A percentile compares a stretch with the other conserved stretches of the same genome.
Evolutionary conservation across 2,113 vertebrate genomes (phyloP).

Genomic region (Tychaedon coryphoeus): DNA sequence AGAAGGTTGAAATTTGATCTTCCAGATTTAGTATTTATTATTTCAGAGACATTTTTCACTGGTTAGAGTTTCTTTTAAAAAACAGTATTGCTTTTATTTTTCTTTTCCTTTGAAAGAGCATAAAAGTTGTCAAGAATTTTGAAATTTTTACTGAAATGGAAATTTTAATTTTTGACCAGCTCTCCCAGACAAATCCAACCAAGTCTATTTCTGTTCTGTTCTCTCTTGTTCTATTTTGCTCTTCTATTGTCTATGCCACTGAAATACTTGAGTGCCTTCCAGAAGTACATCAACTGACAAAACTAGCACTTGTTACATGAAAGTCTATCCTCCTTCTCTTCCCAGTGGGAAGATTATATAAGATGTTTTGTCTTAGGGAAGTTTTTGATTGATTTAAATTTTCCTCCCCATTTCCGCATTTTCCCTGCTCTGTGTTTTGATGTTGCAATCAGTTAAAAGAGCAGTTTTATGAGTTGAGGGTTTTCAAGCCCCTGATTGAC

Average conservation of each 20-base stretch:
- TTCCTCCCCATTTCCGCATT: neutral
- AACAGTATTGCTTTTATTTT: neutral
- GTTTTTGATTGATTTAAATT: constrained; percentile 46
- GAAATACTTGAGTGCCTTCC: constrained; percentile 43
- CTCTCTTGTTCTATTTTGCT: constrained; percentile 15
- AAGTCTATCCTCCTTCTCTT: constrained; percentile 42
- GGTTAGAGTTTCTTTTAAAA: neutral
- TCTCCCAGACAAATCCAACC: neutral
- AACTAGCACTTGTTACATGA: constrained; percentile 10
- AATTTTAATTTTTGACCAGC: constrained; percentile 16
- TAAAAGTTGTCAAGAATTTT: neutral
- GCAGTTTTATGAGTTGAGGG: neutral
- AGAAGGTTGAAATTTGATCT: neutral
- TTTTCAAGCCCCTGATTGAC: neutral
- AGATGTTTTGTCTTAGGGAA: constrained; percentile 57
- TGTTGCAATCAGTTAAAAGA: neutral
- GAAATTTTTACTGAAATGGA: neutral
- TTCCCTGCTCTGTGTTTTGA: neutral
- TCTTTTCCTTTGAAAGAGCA: neutral
- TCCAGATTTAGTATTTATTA: neutral
- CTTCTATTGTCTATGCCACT: constrained; percentile 20
- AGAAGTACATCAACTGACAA: constrained; percentile 34
- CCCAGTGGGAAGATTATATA: constrained; percentile 56
- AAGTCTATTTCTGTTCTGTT: constrained; percentile 21
- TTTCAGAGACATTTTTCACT: neutral